Conservation (phyloP, 2,113 vertebrate genomes). For the Eonycteris spelaea region DNA sequence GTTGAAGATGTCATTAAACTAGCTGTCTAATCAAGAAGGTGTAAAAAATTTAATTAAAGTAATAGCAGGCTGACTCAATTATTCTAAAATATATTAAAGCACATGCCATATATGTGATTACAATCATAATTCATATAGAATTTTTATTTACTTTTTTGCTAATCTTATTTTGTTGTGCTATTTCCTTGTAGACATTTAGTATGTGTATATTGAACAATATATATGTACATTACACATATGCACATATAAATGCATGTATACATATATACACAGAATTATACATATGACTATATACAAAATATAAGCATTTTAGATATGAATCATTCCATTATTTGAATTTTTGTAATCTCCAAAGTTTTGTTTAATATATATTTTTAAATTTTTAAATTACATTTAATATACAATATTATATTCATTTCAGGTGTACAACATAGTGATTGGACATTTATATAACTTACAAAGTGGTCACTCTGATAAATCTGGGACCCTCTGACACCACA, state of each 20-base stretch:
- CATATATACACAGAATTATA: background rate
- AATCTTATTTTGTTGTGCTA: background rate
- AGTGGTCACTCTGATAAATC: no score
- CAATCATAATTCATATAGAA: conserved; percentile 51
- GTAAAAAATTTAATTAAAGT: conserved; percentile 91
- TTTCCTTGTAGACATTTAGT: background rate
- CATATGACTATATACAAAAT: background rate
- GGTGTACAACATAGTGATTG: no score
- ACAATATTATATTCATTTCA: no score
- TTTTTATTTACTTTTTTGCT: conserved; percentile 46
- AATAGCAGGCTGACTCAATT: conserved; percentile 83
- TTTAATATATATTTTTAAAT: no score
- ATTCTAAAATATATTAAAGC: conserved; percentile 83
- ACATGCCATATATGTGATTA: conserved; percentile 52
- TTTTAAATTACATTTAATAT: no score
- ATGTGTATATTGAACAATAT: background rate
- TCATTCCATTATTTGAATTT: background rate
- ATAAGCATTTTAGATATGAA: background rate
- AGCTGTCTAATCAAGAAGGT: conserved; percentile 89
- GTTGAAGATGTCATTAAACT: conserved; percentile 87
- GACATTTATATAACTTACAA: no score
- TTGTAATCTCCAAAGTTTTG: no score
- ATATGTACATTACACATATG: background rate
- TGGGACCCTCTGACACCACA: no score
- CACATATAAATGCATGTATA: background rate